Percentiles rank a stretch among this genome's conserved stretches.
phyloP scores from a whole-genome alignment of 2,113 vertebrate genomes.

The Poeciliopsis occidentalis region DNA sequence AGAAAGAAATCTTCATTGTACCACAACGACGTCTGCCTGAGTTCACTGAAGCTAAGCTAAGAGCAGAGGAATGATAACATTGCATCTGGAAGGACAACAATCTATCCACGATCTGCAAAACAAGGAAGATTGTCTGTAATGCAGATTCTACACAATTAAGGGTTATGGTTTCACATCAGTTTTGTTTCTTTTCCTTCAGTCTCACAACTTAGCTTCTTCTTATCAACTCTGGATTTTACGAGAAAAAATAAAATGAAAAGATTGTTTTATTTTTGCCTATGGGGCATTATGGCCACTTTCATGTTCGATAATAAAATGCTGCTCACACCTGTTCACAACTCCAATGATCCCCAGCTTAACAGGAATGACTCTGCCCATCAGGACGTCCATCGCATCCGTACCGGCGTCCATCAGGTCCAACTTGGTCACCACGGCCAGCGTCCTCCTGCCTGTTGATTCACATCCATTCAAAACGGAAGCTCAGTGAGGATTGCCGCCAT shows the following conservation, averaged over 20 bases:
- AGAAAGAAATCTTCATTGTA: neutral
- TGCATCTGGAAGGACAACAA: no score
- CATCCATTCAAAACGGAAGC: neutral
- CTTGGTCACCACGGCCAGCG: constrained; percentile 97
- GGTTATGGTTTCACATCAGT: no score
- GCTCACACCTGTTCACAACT: constrained; percentile 91
- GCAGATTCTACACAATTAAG: no score
- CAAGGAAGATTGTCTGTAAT: no score
- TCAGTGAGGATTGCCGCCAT: neutral
- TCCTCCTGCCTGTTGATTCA: constrained; percentile 87
- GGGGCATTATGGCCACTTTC: no score
- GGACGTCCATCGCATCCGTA: constrained; percentile 97
- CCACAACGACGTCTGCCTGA: no score
- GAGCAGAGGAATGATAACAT: no score
- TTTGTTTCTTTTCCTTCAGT: neutral
- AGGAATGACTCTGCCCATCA: constrained; percentile 97
- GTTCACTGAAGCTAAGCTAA: no score
- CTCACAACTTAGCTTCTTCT: neutral
- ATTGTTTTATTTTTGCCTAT: no score
- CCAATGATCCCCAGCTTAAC: constrained; percentile 98
- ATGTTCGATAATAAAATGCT: neutral
- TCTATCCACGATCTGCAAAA: no score
- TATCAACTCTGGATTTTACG: no score
- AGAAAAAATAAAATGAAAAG: no score
- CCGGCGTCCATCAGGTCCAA: constrained; percentile 99